Evolutionary conservation across 1,140 invertebrate species (phyloP).

Genomic region (Lucilia sericata): DNA sequence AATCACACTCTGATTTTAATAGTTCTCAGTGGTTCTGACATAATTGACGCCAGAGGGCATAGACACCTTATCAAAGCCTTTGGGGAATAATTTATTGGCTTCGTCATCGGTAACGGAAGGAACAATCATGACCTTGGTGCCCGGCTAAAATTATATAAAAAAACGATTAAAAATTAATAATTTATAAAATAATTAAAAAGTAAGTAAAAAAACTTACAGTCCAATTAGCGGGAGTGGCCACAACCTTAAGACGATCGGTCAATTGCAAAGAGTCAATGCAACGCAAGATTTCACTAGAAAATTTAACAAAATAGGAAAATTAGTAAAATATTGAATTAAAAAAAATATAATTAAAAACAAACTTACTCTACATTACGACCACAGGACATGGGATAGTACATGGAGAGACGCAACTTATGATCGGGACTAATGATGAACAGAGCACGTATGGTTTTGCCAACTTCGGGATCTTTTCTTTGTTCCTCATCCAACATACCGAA

Average conservation of each 20-base stretch:
- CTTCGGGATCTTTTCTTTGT: slow-evolving; percentile 78
- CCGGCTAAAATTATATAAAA: slow-evolving; percentile 70
- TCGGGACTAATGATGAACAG: slow-evolving; percentile 91
- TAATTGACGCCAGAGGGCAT: slow-evolving; percentile 87
- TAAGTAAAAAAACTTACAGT: slow-evolving; percentile 71
- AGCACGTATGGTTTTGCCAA: slow-evolving; percentile 83
- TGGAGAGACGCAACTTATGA: slow-evolving; percentile 83
- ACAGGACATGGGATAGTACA: slow-evolving; percentile 91
- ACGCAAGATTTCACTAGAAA: slow-evolving; percentile 87
- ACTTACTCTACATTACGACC: slow-evolving; percentile 93
- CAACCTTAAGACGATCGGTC: slow-evolving; percentile 77
- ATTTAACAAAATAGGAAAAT: slow-evolving; percentile 47
- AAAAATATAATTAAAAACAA: slow-evolving; percentile 27
- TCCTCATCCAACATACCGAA: slow-evolving; percentile 90
- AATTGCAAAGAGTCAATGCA: slow-evolving; percentile 91
- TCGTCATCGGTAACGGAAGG: slow-evolving; percentile 81
- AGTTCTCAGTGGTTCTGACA: slow-evolving; percentile 80
- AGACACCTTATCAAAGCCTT: slow-evolving; percentile 74
- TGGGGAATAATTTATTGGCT: slow-evolving; percentile 78
- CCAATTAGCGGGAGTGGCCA: slow-evolving; percentile 91
- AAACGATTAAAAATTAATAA: background rate
- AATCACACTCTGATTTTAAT: slow-evolving; percentile 61
- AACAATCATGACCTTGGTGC: slow-evolving; percentile 85
- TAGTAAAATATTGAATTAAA: background rate
- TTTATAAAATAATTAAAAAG: slow-evolving; percentile 45